A percentile compares a stretch with the other conserved stretches of the same genome.
Conservation (phyloP, 2,113 vertebrate species). For the Psettodes erumei region DNA sequence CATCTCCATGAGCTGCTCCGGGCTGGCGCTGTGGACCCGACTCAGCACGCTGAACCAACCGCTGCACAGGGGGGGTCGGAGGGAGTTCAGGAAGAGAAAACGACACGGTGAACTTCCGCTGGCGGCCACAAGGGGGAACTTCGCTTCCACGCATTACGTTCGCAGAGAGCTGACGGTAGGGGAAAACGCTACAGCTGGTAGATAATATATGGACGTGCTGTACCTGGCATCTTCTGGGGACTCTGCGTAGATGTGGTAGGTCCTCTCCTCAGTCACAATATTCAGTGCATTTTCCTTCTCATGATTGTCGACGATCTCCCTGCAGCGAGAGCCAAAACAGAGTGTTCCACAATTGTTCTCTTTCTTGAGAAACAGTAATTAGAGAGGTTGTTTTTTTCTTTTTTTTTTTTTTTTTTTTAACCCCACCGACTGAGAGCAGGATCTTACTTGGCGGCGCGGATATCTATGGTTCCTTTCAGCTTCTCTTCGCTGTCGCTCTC, state of each 20-base stretch:
- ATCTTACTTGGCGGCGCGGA: constrained; percentile 87
- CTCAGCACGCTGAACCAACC: constrained; percentile 94
- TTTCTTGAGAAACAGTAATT: neutral
- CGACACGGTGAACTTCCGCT: constrained; percentile 43
- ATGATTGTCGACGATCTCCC: constrained; percentile 94
- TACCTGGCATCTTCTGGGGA: constrained; percentile 95
- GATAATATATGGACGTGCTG: neutral
- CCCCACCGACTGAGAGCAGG: neutral
- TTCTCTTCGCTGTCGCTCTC: constrained; percentile 94
- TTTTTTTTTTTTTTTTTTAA: no score
- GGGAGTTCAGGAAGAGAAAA: constrained; percentile 59
- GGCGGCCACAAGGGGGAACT: constrained; percentile 67
- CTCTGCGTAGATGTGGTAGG: constrained; percentile 93
- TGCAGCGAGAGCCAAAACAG: constrained; percentile 61
- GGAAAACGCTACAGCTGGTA: constrained; percentile 58
- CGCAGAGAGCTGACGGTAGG: neutral
- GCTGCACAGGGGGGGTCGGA: constrained; percentile 78
- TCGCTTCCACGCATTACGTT: constrained; percentile 43
- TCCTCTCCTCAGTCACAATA: constrained; percentile 90
- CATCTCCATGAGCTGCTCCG: constrained; percentile 92
- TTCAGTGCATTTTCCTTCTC: constrained; percentile 95
- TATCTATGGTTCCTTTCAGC: constrained; percentile 91
- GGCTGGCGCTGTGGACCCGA: constrained; percentile 89
- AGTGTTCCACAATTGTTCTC: neutral
- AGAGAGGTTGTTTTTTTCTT: neutral